Evolutionary conservation across 1,140 invertebrate genomes (phyloP).

Genomic region (Achatina immaculata): DNA sequence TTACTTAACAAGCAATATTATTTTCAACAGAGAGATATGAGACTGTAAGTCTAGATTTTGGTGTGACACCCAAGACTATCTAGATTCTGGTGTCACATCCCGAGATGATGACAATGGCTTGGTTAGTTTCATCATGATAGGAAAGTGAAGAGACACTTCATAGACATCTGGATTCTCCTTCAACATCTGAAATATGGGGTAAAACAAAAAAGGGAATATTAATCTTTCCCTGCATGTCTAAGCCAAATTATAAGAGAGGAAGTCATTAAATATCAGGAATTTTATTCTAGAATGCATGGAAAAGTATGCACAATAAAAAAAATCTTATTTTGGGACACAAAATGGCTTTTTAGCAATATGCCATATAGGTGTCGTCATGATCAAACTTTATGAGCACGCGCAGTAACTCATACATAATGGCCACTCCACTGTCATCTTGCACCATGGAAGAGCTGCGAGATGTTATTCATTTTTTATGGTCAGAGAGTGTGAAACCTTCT

Average conservation of each 20-base stretch:
- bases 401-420: background rate
- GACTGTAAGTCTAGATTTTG: background rate
- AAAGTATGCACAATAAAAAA: too few relatives aligned
- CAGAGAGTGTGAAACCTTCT: too few relatives aligned
- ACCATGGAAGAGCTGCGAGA: background rate
- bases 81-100: constrained; percentile 29
- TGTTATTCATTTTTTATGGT: background rate
- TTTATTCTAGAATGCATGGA: background rate
- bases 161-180: constrained; percentile 21
- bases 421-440: background rate
- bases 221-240: background rate
- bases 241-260: background rate
- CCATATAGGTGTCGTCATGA: background rate
- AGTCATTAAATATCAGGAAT: background rate
- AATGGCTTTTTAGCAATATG: too few relatives aligned
- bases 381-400: background rate
- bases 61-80: background rate
- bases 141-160: constrained; percentile 20
- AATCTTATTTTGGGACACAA: too few relatives aligned
- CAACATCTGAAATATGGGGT: constrained; percentile 16
- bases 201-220: background rate
- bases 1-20: too few relatives aligned
- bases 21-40: too few relatives aligned
- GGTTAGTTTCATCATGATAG: constrained; percentile 25
- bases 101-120: constrained; percentile 15